phyloP scores from a whole-genome alignment of 1,140 invertebrate genomes.

The Zaprionus lachaisei region DNA sequence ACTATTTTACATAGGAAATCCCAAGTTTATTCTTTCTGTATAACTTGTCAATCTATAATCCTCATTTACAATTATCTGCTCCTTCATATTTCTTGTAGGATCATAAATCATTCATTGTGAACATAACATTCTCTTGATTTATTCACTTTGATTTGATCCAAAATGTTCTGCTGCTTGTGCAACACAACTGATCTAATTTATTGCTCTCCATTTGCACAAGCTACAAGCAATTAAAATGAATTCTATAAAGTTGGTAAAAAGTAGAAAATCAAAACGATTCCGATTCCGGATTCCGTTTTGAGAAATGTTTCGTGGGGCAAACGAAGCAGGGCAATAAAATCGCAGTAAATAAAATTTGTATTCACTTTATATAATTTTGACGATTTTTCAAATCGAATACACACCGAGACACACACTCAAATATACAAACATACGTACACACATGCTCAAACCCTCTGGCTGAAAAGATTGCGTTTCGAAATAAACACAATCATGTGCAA shows the following conservation, averaged over 20 bases:
- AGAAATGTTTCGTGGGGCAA: slow-evolving; percentile 55
- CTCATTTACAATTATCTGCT: too few species aligned
- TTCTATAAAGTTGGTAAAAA: slow-evolving; percentile 5
- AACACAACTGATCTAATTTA: background rate
- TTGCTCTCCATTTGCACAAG: background rate
- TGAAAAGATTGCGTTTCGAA: slow-evolving; percentile 64
- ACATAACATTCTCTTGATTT: background rate
- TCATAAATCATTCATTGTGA: background rate
- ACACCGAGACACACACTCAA: slow-evolving; percentile 25
- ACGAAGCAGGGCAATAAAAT: slow-evolving; percentile 63
- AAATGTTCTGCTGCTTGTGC: background rate
- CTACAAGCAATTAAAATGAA: slow-evolving; percentile 2
- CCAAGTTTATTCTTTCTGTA: too few species aligned
- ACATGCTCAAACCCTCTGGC: slow-evolving; percentile 19
- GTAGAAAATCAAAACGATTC: slow-evolving; percentile 32
- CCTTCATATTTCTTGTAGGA: too few species aligned
- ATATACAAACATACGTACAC: slow-evolving; percentile 16
- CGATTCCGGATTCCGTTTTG: background rate
- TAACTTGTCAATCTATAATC: too few species aligned
- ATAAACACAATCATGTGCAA: slow-evolving; percentile 81
- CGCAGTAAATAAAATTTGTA: slow-evolving; percentile 79
- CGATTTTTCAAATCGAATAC: slow-evolving; percentile 76
- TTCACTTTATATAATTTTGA: slow-evolving; percentile 83
- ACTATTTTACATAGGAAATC: too few species aligned
- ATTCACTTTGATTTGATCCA: background rate